Percentiles rank a stretch among this genome's conserved stretches.
These are phyloP conservation scores for Pteropus rufus DNA, from an alignment of 2,797 vertebrate species.

Conservation along the genomic window DNA sequence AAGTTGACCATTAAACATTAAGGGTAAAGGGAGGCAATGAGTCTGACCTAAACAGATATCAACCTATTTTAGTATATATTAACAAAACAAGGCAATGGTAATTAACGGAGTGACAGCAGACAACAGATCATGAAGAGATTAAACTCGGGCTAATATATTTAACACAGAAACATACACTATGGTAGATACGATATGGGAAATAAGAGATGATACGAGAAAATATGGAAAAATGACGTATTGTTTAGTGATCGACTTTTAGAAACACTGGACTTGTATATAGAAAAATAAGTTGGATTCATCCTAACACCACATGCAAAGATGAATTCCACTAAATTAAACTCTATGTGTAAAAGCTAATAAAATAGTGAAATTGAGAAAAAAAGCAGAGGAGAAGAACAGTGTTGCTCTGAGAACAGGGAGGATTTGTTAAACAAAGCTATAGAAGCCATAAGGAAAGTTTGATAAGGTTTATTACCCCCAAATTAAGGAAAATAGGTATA, in stretches of 20 bases:
- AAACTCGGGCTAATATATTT: neutral
- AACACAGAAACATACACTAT: neutral
- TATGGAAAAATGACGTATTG: neutral
- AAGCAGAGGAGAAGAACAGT: neutral
- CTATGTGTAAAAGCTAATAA: neutral
- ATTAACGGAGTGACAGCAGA: neutral
- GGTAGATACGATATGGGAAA: neutral
- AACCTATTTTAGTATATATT: neutral
- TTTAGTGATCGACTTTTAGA: neutral
- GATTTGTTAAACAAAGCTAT: neutral
- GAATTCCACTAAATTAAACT: neutral
- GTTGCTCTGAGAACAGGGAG: neutral
- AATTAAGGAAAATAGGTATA: neutral
- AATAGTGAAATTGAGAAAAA: neutral
- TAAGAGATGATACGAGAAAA: neutral
- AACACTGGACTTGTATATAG: neutral
- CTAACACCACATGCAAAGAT: no score
- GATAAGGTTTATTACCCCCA: neutral
- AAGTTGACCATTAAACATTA: neutral
- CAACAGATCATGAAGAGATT: neutral
- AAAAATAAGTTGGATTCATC: neutral
- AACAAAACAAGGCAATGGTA: neutral
- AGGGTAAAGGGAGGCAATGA: neutral
- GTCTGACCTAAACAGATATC: neutral
- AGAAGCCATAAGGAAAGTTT: neutral